phyloP scores from a whole-genome alignment of 2,113 vertebrate genomes.

The Cygnus atratus region DNA sequence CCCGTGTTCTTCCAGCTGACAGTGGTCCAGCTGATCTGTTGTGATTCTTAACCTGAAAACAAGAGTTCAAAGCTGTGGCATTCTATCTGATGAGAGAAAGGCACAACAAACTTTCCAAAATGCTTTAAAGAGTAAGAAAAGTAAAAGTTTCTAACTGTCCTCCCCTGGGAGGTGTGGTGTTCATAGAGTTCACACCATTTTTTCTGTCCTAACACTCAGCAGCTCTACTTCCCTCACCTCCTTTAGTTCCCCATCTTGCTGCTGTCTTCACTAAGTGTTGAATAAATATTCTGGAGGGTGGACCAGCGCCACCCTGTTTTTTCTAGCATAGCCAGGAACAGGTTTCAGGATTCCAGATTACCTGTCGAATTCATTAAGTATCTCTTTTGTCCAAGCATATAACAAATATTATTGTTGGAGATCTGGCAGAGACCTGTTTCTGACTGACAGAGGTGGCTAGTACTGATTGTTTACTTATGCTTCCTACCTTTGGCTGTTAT shows the following conservation, averaged over 20 bases:
- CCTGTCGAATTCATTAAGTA: neutral
- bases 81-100: neutral
- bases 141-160: neutral
- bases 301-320: neutral
- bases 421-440: neutral
- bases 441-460: neutral
- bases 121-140: neutral
- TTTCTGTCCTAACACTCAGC: neutral
- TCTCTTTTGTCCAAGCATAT: neutral
- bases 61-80: neutral
- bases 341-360: neutral
- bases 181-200: neutral
- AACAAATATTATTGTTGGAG: neutral
- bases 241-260: neutral
- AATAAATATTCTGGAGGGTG: neutral
- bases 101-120: neutral
- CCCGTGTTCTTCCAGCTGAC: neutral
- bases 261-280: neutral
- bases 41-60: neutral
- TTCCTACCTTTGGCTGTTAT: neutral
- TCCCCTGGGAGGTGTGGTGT: neutral
- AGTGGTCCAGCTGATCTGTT: neutral
- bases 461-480: neutral
- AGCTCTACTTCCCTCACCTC: neutral
- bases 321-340: neutral